phyloP scores from a whole-genome alignment of 2,797 vertebrate species.

The Gila robusta region DNA sequence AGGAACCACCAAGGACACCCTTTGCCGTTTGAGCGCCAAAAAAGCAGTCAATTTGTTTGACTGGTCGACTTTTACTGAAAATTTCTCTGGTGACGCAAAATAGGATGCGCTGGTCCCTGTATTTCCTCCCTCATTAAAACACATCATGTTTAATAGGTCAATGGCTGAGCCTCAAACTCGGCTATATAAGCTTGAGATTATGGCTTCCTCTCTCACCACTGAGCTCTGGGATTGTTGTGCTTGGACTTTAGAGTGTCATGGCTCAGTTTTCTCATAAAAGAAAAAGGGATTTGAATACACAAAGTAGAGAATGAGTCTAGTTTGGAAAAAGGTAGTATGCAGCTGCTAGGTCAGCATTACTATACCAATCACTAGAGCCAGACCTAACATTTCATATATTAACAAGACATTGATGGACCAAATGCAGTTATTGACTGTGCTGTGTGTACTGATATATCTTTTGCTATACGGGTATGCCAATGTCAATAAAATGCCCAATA shows the following conservation, averaged over 20 bases:
- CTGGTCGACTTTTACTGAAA: slow-evolving; percentile 51
- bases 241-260: slow-evolving; percentile 42
- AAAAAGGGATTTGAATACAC: not conserved
- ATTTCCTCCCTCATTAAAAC: slow-evolving; percentile 6
- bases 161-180: slow-evolving; percentile 23
- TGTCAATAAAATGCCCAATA: not conserved
- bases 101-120: not conserved
- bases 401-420: slow-evolving; percentile 8
- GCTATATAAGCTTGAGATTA: slow-evolving; percentile 46
- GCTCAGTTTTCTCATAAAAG: slow-evolving; percentile 32
- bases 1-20: slow-evolving; percentile 13
- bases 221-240: slow-evolving; percentile 14
- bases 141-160: slow-evolving; percentile 10
- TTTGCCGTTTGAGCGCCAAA: not conserved
- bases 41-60: slow-evolving; percentile 51
- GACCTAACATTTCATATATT: not conserved
- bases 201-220: slow-evolving; percentile 14
- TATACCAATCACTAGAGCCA: not conserved
- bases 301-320: slow-evolving; percentile 4
- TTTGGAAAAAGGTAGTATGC: not conserved
- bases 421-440: not conserved
- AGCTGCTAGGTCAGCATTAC: slow-evolving; percentile 25
- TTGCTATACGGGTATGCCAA: not conserved
- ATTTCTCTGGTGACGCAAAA: slow-evolving; percentile 55
- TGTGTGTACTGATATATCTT: not conserved